Base-by-base conservation (phyloP, 53 echinoderm and acorn worm genomes). In the Astropecten irregularis region DNA sequence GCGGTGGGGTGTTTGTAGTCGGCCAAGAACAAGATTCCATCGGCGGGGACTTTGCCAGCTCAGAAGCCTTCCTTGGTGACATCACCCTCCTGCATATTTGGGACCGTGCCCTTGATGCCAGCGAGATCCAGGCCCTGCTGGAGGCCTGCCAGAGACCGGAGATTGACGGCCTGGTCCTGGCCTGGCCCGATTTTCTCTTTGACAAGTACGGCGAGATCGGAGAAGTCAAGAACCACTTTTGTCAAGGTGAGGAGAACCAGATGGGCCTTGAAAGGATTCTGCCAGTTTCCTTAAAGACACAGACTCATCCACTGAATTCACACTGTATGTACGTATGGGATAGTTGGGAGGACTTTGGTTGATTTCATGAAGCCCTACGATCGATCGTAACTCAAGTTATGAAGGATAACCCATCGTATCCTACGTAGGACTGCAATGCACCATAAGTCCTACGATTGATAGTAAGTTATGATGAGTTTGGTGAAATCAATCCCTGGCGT, bases 21-120 rank as follows among this genome's bases (percentile, higher is more conserved):
- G 99, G 99, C 68, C 99, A 99, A 57, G 99, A 99, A 48, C 99
- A 99, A 70, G 94, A 99, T 56, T 54, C 82, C 25, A 61, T 84
- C 9, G 99, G 99, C 0, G 94, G 99, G 1, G 92, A 86, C 63
- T 99, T 99, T 84, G 64, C 89, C 6, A 88, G 87, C 13, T 50
- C 69, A 2, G 94, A 99, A 51, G 88, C 99, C 10, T 99, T 95
- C 67, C 29, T 99, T 33, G 99, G 99, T 20, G 92, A 99, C 61
- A 65, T 99, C 23, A 55, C 86, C 30, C 73, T 90, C 3, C 86
- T 99, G 3, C 85, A 90, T 37, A 20, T 99, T n/a, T 99, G 94
- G 99, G 65, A 81, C 27, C 82, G 90, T 9, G 86, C 60, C 16
- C 83, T 99, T 34, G 51, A 58, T 23, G 32, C 34, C 9, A 10